Evolutionary conservation across 2,113 vertebrate genomes (phyloP).

Genomic region (Erythrolamprus reginae): DNA sequence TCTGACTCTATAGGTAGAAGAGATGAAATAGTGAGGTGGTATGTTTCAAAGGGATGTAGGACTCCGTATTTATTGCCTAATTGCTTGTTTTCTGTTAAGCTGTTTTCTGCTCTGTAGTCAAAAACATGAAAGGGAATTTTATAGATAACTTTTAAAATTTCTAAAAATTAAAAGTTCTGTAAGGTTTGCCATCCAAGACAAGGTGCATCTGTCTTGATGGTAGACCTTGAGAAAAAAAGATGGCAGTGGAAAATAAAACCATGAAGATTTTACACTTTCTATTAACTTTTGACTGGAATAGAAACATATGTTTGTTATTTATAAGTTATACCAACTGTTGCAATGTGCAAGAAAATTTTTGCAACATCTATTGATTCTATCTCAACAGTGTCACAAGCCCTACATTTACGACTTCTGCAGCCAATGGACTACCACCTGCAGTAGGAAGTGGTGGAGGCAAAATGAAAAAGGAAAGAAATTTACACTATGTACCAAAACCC

Average conservation of each 20-base stretch:
- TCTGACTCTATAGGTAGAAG: neutral
- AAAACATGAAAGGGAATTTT: neutral
- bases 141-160: neutral
- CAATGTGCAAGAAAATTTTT: neutral
- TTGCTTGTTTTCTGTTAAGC: neutral
- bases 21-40: neutral
- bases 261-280: neutral
- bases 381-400: constrained; percentile 71
- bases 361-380: constrained; percentile 41
- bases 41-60: neutral
- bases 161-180: neutral
- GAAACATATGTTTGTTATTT: neutral
- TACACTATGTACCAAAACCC: constrained; percentile 70
- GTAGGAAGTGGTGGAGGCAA: constrained; percentile 76
- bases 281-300: neutral
- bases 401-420: constrained; percentile 75
- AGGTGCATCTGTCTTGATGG: neutral
- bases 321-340: neutral
- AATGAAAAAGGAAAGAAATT: constrained; percentile 83
- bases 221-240: neutral
- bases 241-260: neutral
- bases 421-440: constrained; percentile 75
- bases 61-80: neutral
- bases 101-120: neutral
- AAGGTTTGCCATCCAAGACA: neutral